Base-by-base conservation (phyloP, 53 echinoderm and acorn worm species). In the Paracentrotus lividus region DNA sequence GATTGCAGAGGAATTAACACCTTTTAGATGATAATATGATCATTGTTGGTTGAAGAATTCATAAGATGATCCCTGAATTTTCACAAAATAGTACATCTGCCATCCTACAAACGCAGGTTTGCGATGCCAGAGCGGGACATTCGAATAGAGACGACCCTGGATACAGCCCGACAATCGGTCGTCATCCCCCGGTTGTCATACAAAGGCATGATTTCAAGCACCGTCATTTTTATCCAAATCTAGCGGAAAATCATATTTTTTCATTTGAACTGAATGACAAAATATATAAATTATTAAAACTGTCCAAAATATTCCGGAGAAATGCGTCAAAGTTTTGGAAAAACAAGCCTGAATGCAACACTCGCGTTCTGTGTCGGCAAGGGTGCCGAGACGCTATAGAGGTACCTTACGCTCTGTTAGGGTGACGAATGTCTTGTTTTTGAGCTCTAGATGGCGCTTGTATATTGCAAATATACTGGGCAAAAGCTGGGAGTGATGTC, bases 1-100 rank as follows among this genome's bases (percentile, higher is more conserved):
- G 0, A 6, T 81, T 81, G 26, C n/a, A 26, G 81, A 10, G 81
- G n/a, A 12, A n/a, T 81, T 81, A 44, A 6, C 47, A 26, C 81
- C 26, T 81, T 76, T 81, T 81, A 47, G 81, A 81, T 2, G n/a
- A 47, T 6, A 81, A 81, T 14, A 5, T 47, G n/a, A 18, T 81
- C 81, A 49, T 26, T 7, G 47, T 47, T 9, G 27, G 51, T 69
- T 32, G 45, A 4, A 90, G 72, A 90, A 77, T 23, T 92, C 78
- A 55, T 78, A 42, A 92, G 92, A 92, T 53, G 92, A 92, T 92
- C 92, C 92, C 92, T 92, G 92, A 92, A 92, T 77, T 43, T 92
- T 92, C 84, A 56, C 44, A 55, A 92, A 92, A 92, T 38, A 55
- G 55, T 43, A 92, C 92, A 92, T 92, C 92, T 92, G 92, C 92